Percentiles rank a stretch among this genome's conserved stretches.
Conservation (phyloP, 2,113 vertebrate genomes). For the Hystrix cristata region DNA sequence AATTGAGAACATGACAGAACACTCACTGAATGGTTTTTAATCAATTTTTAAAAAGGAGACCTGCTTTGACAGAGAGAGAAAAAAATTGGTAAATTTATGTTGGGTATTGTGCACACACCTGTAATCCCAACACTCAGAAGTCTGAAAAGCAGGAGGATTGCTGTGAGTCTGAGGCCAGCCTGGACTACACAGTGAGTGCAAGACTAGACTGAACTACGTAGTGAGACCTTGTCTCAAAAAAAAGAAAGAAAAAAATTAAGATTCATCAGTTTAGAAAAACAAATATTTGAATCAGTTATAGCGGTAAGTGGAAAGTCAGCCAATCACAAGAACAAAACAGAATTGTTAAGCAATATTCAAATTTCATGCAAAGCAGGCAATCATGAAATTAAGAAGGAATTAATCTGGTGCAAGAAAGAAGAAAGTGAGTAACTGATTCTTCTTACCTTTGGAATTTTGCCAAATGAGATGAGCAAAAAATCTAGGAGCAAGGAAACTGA, state of each 20-base stretch:
- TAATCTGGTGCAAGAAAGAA: background rate
- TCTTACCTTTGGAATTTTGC: background rate
- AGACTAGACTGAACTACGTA: background rate
- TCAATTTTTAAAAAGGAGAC: background rate
- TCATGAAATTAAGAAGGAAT: background rate
- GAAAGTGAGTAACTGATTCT: background rate
- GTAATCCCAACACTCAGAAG: background rate
- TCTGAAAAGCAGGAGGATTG: background rate
- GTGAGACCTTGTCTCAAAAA: background rate
- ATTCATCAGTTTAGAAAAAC: conserved; percentile 28
- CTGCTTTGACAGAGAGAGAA: background rate
- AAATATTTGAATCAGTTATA: background rate
- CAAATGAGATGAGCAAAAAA: background rate
- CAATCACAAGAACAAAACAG: background rate
- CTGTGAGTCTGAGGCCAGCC: background rate
- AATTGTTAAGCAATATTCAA: conserved; percentile 5
- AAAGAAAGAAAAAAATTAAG: background rate
- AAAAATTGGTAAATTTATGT: background rate
- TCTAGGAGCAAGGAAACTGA: background rate
- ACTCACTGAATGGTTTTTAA: background rate
- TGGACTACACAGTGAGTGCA: background rate
- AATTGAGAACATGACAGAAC: background rate
- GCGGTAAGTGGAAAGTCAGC: background rate
- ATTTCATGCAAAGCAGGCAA: background rate
- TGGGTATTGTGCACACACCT: background rate